A percentile compares a stretch with the other conserved stretches of the same genome.
These are phyloP conservation scores for Diorhabda sublineata DNA, from an alignment of 1,140 invertebrate genomes.

Conservation along the genomic window DNA sequence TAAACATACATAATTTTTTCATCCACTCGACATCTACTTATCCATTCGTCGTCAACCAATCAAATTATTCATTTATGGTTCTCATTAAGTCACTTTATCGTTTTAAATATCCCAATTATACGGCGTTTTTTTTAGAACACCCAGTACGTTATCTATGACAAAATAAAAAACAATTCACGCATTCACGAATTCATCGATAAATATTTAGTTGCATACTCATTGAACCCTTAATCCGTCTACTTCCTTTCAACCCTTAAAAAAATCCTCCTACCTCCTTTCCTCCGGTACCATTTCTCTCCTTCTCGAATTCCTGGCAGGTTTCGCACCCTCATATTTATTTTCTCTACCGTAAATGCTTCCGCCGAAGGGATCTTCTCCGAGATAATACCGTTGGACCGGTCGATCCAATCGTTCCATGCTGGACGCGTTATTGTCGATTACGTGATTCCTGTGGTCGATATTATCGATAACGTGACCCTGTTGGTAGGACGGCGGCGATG, in stretches of 20 bases:
- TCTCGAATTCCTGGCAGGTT: slow-evolving; percentile 43
- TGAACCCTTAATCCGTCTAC: not conserved
- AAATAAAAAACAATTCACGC: too few species aligned
- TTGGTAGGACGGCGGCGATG: slow-evolving; percentile 56
- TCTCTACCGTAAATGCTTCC: slow-evolving; percentile 75
- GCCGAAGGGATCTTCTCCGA: slow-evolving; percentile 77
- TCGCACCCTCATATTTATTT: slow-evolving; percentile 67
- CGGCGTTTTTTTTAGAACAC: too few species aligned
- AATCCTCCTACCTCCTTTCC: slow-evolving; percentile 27
- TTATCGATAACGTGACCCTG: slow-evolving; percentile 56
- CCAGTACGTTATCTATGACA: too few species aligned
- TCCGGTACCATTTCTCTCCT: slow-evolving; percentile 24
- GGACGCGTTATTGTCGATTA: slow-evolving; percentile 52
- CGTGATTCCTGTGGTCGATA: slow-evolving; percentile 49
- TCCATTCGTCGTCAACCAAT: too few species aligned
- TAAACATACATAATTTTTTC: too few species aligned
- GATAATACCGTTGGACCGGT: slow-evolving; percentile 72
- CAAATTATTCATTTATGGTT: too few species aligned
- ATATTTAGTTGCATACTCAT: not conserved
- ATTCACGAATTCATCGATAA: too few species aligned
- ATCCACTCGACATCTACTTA: too few species aligned
- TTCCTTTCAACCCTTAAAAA: not conserved
- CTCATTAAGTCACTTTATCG: too few species aligned
- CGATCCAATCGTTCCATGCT: slow-evolving; percentile 37
- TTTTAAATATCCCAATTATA: too few species aligned